Evolutionary conservation across 2,797 vertebrate genomes (phyloP), one percentile per base, ranked within the genome.

Genomic region (Crossoptilon crossoptilon): DNA sequence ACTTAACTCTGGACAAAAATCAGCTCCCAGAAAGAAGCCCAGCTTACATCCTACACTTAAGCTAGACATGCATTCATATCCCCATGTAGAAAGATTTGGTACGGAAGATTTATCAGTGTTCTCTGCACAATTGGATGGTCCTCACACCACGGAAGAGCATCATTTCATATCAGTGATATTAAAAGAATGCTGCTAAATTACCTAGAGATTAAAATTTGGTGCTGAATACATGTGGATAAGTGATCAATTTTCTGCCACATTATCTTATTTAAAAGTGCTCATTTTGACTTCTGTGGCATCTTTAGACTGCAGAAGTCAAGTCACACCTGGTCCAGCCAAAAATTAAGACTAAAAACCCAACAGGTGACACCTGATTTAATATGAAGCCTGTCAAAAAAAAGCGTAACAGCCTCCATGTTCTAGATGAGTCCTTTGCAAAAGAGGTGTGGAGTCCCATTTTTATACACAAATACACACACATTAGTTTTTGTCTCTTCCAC

Each of bases 81-180:
- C 39, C 26, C n/a, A 44, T n/a, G 41, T 3, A 41, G 29, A n/a
- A 82, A 68, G 19, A 58, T 16, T 5, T 77, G 10, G 55, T 74
- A 19, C 11, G 33, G 10, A 75, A 55, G 26, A 46, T 39, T 48
- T 78, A 37, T 71, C 23, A 29, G 31, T 17, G 41, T 10, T 70
- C 16, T 64, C 60, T 74, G 24, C 26, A 60, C 14, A 60, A 77
- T 60, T 64, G 29, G 21, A 62, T 58, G 22, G 23, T 31, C 31
- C 31, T 66, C 14, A 33, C 0, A 33, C 0, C 0, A 4, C 1
- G 11, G 18, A 27, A 13, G 24, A 31, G 62, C 5, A 16, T n/a
- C 26, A 5, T 78, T 95, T 78, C 70, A n/a, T 41, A 78, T 14
- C 43, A 46, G 9, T 35, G 16, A 14, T 17, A 62, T 37, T 0